Evolutionary conservation across 2,888 invertebrate species (phyloP).

Genomic region (Scotopteryx bipunctaria): DNA sequence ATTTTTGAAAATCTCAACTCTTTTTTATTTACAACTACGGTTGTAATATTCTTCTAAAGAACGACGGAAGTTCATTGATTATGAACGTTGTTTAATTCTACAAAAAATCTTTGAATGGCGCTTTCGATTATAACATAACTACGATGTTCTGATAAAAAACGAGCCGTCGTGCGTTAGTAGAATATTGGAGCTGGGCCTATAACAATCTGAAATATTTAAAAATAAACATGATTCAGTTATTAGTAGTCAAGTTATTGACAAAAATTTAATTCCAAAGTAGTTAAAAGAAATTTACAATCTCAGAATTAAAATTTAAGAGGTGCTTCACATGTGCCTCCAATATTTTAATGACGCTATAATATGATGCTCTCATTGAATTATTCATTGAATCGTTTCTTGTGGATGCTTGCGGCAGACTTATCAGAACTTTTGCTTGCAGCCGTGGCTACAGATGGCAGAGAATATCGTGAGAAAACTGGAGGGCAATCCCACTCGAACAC

Average conservation of each 20-base stretch:
- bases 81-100: too few species aligned
- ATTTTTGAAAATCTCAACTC: background rate
- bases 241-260: conserved; percentile 1
- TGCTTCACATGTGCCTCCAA: conserved; percentile 40
- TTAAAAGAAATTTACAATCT: conserved; percentile 18
- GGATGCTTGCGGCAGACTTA: background rate
- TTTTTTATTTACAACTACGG: background rate
- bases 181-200: too few species aligned
- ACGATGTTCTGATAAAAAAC: too few species aligned
- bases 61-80: too few species aligned
- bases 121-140: too few species aligned
- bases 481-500: too few species aligned
- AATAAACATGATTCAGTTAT: background rate
- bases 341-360: conserved; percentile 57
- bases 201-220: too few species aligned
- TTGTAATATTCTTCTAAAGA: background rate
- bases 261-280: conserved; percentile 13
- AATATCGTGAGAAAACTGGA: too few species aligned
- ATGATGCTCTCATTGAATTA: conserved; percentile 53
- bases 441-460: too few species aligned
- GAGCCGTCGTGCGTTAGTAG: too few species aligned
- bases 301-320: conserved; percentile 27
- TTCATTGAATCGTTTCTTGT: conserved; percentile 39
- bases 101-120: too few species aligned
- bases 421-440: too few species aligned